Base-by-base conservation (phyloP, 2,113 vertebrate genomes). In the Chunga burmeisteri region DNA sequence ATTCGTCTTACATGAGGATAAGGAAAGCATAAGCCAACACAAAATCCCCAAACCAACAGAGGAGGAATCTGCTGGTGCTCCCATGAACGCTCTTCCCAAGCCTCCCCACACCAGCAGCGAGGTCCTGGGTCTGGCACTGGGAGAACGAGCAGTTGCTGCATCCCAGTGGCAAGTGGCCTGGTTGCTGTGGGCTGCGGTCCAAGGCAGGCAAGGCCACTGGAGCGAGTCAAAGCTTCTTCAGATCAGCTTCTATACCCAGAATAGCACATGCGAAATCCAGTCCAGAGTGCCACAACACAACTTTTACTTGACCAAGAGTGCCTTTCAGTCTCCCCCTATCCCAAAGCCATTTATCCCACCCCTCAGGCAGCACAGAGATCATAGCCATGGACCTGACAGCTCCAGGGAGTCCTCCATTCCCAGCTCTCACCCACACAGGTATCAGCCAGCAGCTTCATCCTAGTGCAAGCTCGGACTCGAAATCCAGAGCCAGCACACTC, bases 361-460 rank as follows among this genome's bases (percentile, higher is more conserved):
- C 44, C 0, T 1, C 16, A 34, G 46, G 71, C 46, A 66, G 70
- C 29, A 46, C 0, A 0, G 34, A 61, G n/a, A 56, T 18, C 53
- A 9, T 2, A 46, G 23, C 42, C 15, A 20, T 15, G 9, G 72
- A 56, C 42, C 25, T 5, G 7, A 15, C 9, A 25, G 32, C 46
- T 55, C 59, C 29, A 32, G 34, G 38, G 12, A 86, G 56, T 7
- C 15, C 70, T 59, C 40, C 22, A 1, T 56, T 20, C 74, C 73
- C 62, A 61, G 61, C 40, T 79, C n/a, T 32, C 62, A 36, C 26
- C 26, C 30, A 38, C 49, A 27, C 20, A 47, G 34, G 30, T 75
- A 61, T 10, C 66, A 78, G 50, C 10, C 38, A 65, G 50, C 63
- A 61, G 58, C 65, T 82, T 53, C 58, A n/a, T 34, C 65, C 50